Evolutionary conservation across 2,113 vertebrate genomes (phyloP).

Genomic region (Choloepus hoffmanni): DNA sequence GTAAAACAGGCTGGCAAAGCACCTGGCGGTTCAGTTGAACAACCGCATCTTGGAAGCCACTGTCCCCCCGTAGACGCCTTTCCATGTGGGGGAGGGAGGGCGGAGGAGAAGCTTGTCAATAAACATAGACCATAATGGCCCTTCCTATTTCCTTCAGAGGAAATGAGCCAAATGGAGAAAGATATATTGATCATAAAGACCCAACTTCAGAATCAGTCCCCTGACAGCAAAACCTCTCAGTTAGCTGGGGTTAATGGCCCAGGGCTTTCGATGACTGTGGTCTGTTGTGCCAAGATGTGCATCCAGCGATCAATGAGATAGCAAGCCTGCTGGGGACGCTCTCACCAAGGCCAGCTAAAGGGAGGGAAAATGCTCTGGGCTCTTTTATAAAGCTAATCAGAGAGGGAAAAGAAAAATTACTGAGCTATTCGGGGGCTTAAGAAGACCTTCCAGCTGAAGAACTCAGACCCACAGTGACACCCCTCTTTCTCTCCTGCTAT

Average conservation of each 20-base stretch:
- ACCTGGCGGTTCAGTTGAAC: background rate
- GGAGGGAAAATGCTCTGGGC: background rate
- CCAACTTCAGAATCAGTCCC: constrained; percentile 56
- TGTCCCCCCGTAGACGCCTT: background rate
- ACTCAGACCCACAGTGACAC: background rate
- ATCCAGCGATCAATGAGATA: constrained; percentile 10
- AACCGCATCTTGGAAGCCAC: background rate
- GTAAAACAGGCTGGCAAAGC: background rate
- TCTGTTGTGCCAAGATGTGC: background rate
- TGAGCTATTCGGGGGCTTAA: background rate
- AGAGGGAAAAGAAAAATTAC: background rate
- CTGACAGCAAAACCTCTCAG: constrained; percentile 34
- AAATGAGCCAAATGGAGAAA: constrained; percentile 78
- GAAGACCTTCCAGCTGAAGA: background rate
- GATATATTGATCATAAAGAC: constrained; percentile 73
- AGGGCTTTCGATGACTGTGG: background rate
- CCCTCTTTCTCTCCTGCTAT: background rate
- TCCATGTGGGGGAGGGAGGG: background rate
- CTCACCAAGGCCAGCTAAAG: rapidly evolving
- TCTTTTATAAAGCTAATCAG: constrained; percentile 29
- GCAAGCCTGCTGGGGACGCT: background rate
- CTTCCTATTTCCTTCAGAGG: constrained; percentile 69
- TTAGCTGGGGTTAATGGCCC: constrained; percentile 58
- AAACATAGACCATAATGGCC: constrained; percentile 58
- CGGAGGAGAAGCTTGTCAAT: constrained; percentile 56